Evolutionary conservation across 2,113 vertebrate genomes (phyloP).

Genomic region (Okapia johnstoni): DNA sequence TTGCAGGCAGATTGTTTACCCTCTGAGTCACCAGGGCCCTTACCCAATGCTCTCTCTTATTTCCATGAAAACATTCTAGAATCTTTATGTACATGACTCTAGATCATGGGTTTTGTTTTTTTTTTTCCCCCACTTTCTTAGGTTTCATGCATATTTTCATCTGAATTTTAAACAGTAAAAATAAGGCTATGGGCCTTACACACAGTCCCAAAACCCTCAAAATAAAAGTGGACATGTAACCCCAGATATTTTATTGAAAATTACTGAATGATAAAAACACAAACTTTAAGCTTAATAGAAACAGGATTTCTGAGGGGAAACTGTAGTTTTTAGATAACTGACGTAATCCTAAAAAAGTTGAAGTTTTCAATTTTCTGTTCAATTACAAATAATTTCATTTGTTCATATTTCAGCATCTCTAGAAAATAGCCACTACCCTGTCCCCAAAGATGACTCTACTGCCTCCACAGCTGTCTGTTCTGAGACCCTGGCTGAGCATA

Average conservation of each 20-base stretch:
- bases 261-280: background rate
- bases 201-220: background rate
- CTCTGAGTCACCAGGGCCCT: no score
- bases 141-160: background rate
- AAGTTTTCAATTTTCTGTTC: background rate
- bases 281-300: background rate
- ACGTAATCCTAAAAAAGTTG: background rate
- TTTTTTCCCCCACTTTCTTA: background rate
- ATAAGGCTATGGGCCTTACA: background rate
- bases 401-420: conserved; percentile 32
- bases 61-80: background rate
- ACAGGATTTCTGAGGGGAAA: background rate
- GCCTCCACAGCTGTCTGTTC: background rate
- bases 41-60: background rate
- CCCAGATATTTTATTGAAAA: background rate
- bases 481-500: background rate
- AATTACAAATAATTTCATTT: background rate
- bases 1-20: no score
- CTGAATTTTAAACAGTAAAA: background rate
- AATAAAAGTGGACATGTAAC: background rate
- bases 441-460: background rate
- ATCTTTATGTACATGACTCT: background rate
- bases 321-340: background rate
- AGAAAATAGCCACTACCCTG: background rate
- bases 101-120: background rate